A percentile compares a stretch with the other conserved stretches of the same genome.
These are phyloP conservation scores for Ophraella communa DNA, from an alignment of 2,888 invertebrate species.

Conservation along the genomic window DNA sequence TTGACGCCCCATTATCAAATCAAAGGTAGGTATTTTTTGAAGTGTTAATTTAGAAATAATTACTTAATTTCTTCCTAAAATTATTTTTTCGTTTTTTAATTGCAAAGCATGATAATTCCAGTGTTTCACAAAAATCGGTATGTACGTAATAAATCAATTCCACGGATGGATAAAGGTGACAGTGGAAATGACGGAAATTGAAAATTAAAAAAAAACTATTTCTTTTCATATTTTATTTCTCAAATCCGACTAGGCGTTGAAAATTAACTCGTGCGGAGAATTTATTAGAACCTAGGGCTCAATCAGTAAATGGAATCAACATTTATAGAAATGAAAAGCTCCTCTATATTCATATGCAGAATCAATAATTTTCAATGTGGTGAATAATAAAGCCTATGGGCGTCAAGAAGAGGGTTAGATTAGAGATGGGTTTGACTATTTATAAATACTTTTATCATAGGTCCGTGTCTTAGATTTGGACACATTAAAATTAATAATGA, in stretches of 20 bases:
- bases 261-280: constrained; percentile 2
- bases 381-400: constrained; percentile 50
- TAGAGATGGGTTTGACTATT: constrained; percentile 10
- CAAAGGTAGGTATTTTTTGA: too few relatives aligned
- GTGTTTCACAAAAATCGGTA: too few relatives aligned
- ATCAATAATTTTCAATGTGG: constrained; percentile 55
- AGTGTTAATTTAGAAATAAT: too few relatives aligned
- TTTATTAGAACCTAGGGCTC: constrained; percentile 33
- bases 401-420: constrained; percentile 38
- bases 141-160: neutral
- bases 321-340: constrained; percentile 42
- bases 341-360: constrained; percentile 52
- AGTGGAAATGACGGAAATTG: neutral
- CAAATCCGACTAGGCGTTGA: constrained; percentile 10
- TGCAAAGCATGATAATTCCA: too few relatives aligned
- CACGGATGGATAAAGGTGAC: neutral
- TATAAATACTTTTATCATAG: neutral
- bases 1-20: too few relatives aligned
- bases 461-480: too few relatives aligned
- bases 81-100: too few relatives aligned
- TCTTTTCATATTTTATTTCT: constrained; percentile 13
- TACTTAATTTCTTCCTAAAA: too few relatives aligned
- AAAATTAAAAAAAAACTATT: constrained; percentile 7
- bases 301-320: constrained; percentile 44
- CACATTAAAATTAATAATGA: too few relatives aligned